These are phyloP conservation scores for Acrobeloides nanus DNA, from an alignment of 2,888 invertebrate genomes.

Conservation along the genomic window DNA sequence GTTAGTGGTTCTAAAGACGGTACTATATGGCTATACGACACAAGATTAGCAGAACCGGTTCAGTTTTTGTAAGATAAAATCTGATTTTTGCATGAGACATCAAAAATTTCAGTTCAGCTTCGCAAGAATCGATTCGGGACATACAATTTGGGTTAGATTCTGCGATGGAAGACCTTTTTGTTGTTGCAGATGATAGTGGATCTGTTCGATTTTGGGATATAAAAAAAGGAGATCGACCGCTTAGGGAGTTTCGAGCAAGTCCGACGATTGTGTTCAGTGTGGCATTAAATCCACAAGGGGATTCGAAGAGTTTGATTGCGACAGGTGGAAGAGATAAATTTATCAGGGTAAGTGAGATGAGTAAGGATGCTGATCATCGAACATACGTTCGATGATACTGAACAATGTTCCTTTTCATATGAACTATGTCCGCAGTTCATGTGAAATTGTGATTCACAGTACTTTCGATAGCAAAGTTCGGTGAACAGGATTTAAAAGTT, in stretches of 20 bases:
- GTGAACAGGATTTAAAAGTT: too few species aligned
- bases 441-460: too few species aligned
- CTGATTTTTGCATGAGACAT: not conserved
- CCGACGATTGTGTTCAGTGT: slow-evolving; percentile 4
- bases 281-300: slow-evolving; percentile 15
- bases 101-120: not conserved
- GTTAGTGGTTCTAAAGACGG: slow-evolving; percentile 26
- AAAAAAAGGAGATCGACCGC: slow-evolving; percentile 2
- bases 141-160: slow-evolving; percentile 22
- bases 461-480: too few species aligned
- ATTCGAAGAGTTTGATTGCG: slow-evolving; percentile 15
- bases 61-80: slow-evolving; percentile 2
- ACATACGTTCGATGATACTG: too few species aligned
- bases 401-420: too few species aligned
- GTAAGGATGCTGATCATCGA: too few species aligned
- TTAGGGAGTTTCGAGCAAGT: slow-evolving; percentile 8
- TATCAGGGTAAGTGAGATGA: slow-evolving; percentile 5
- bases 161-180: slow-evolving; percentile 17
- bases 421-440: too few species aligned
- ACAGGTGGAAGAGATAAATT: slow-evolving; percentile 23
- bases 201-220: slow-evolving; percentile 24
- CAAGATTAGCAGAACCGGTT: slow-evolving; percentile 4
- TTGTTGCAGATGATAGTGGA: slow-evolving; percentile 24
- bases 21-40: slow-evolving; percentile 20
- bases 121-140: slow-evolving; percentile 6